Evolutionary conservation across 2,113 vertebrate species (phyloP), one percentile per base, ranked within the genome.

Genomic region (Salvelinus sp.): DNA sequence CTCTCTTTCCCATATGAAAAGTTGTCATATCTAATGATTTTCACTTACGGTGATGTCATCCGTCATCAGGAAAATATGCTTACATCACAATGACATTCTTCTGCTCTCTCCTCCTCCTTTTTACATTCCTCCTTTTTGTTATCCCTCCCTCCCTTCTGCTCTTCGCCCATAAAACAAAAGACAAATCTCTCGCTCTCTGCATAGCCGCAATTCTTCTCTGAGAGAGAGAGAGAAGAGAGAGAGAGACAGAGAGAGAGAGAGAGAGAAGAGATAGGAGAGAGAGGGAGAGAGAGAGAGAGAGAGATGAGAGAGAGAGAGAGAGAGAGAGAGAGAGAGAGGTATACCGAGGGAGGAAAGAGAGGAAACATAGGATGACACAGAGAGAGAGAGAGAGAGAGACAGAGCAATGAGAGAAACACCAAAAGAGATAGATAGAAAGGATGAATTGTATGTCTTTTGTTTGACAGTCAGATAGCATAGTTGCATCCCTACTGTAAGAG

Each of bases 31-130:
- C 22, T 60, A 22, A 60, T 4, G 14, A 22, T 6, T 6, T 20
- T 85, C 82, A n/a, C 87, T 84, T 86, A 82, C 76, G 27, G 65
- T 30, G 2, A 30, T 65, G 63, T 27, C 28, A 28, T 67, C 28
- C 28, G 30, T 30, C 65, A 30, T 18, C 65, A 65, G 12, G 27
- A 65, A 65, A 65, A 28, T 28, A 23, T 16, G 38, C 38, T 22
- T 48, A 18, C 69, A 57, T 50, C 50, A 58, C 75, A 70, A 65
- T 79, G 70, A 47, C 69, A 50, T 69, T 62, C 63, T 58, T 73
- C 38, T 38, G 38, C 27, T 18, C 63, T 54, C 20, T 65, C 72
- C 20, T 30, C 9, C 18, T 44, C 81, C 68, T 74, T 47, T 58
- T 27, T 68, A 60, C 58, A 60, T 60, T n/a, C 58, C n/a, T 60